These are phyloP conservation scores for Pantherophis vulpinus DNA, from an alignment of 2,797 vertebrate genomes.

Conservation along the genomic window DNA sequence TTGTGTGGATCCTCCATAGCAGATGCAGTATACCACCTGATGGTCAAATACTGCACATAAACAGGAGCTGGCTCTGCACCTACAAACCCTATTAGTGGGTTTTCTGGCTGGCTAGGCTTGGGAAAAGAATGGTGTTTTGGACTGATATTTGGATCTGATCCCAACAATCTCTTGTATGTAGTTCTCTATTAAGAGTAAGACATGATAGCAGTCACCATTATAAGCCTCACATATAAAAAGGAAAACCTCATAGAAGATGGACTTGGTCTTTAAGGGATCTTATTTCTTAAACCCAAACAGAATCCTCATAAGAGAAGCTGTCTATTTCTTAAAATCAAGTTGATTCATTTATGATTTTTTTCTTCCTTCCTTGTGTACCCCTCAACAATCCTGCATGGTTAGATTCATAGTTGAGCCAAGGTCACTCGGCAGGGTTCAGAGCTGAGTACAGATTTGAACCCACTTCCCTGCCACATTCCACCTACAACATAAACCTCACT, in stretches of 20 bases:
- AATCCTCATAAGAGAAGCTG: background rate
- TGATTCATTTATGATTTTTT: background rate
- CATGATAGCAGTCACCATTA: background rate
- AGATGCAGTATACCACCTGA: background rate
- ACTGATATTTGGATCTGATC: background rate
- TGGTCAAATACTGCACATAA: background rate
- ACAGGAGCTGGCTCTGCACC: background rate
- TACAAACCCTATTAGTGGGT: background rate
- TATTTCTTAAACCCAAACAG: background rate
- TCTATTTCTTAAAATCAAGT: background rate
- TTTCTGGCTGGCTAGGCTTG: background rate
- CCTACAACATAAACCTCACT: background rate
- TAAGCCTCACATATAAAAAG: background rate
- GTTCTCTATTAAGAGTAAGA: background rate
- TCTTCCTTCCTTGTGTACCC: background rate
- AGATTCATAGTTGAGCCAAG: background rate
- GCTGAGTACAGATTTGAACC: background rate
- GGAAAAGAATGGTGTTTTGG: background rate
- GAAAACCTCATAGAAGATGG: background rate
- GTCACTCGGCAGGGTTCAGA: background rate
- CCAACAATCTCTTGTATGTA: background rate
- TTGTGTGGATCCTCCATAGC: background rate
- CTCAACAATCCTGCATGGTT: background rate
- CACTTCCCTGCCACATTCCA: background rate
- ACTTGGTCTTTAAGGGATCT: background rate